These are phyloP conservation scores for Oreochromis niloticus DNA, from an alignment of 2,113 vertebrate species.

Conservation along the genomic window DNA sequence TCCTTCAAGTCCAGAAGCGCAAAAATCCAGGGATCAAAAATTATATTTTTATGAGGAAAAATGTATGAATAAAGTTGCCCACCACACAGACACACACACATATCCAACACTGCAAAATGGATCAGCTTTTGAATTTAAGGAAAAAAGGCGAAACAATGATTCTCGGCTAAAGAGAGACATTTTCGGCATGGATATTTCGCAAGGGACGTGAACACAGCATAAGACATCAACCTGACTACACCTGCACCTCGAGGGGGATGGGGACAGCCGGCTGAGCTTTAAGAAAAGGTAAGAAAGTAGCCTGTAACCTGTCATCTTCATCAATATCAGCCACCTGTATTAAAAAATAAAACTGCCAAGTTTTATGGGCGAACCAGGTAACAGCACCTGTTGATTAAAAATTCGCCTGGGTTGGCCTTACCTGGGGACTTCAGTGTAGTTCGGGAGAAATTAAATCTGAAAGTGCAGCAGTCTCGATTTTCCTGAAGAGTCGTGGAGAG, in stretches of 20 bases:
- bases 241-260: not conserved
- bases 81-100: not conserved
- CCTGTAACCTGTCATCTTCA: not conserved
- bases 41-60: not conserved
- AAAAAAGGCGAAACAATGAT: not conserved
- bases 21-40: not conserved
- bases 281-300: not conserved
- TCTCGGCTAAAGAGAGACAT: not conserved
- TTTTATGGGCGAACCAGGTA: not conserved
- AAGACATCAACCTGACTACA: not conserved
- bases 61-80: not conserved
- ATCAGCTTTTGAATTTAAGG: not conserved
- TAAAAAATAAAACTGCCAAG: not conserved
- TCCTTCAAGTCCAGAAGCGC: not conserved
- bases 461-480: not conserved
- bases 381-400: conserved; percentile 28
- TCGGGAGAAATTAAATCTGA: not conserved
- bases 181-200: not conserved
- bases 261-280: not conserved
- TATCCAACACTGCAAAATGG: not conserved
- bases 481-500: not conserved
- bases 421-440: conserved; percentile 10
- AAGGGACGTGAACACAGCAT: not conserved
- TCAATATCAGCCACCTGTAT: accelerated
- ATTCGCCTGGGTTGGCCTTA: conserved; percentile 7